These are phyloP conservation scores for Patella ulyssiponensis DNA, from an alignment of 2,888 invertebrate genomes.

Conservation along the genomic window DNA sequence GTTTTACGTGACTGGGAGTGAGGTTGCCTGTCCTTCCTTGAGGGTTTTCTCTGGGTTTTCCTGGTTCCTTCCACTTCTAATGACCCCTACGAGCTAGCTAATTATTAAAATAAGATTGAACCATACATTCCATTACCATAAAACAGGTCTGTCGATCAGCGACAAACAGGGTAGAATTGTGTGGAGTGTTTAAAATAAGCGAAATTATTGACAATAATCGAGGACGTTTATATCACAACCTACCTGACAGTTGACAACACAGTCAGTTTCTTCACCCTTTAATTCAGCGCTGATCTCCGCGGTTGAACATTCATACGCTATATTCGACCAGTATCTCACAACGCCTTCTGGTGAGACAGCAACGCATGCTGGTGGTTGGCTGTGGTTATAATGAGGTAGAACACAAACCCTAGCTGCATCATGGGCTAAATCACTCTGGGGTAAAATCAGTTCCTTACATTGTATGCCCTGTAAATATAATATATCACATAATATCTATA, in stretches of 20 bases:
- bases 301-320: constrained; percentile 89
- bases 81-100: too few relatives aligned
- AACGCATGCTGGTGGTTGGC: constrained; percentile 73
- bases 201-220: not conserved
- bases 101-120: too few relatives aligned
- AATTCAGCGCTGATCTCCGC: constrained; percentile 88
- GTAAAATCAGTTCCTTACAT: constrained; percentile 88
- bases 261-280: constrained; percentile 76
- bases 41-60: too few relatives aligned
- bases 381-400: constrained; percentile 79
- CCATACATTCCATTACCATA: too few relatives aligned
- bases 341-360: constrained; percentile 94
- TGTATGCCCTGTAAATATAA: constrained; percentile 73
- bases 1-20: too few relatives aligned
- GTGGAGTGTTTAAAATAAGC: too few relatives aligned
- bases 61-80: too few relatives aligned
- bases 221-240: not conserved
- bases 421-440: constrained; percentile 93
- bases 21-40: too few relatives aligned
- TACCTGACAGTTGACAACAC: constrained; percentile 67
- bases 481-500: too few relatives aligned
- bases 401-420: constrained; percentile 77
- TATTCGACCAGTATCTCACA: constrained; percentile 92
- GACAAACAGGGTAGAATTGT: too few relatives aligned
- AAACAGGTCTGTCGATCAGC: too few relatives aligned